Base-by-base conservation (phyloP, 2,113 vertebrate genomes). In the Burhinus bistriatus region DNA sequence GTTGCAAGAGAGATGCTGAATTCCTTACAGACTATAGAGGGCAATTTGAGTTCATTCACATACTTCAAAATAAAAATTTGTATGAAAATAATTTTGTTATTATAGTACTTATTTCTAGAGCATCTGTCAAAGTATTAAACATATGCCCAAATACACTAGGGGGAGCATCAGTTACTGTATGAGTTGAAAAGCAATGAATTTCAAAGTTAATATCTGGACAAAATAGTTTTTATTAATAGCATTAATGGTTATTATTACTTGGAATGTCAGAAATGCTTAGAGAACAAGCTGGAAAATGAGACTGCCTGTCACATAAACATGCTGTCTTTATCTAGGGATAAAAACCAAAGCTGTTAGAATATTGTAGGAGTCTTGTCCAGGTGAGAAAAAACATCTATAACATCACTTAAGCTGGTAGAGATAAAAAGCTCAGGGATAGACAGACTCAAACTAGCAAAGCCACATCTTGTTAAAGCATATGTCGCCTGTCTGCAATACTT, bases 391-490 rank as follows among this genome's bases (percentile, higher is more conserved):
- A 1, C n/a, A 79, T 45, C 65, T 86, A n/a, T 69, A 78, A 69
- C 29, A 55, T 83, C 49, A 65, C 52, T 57, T 94, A 82, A 89
- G 57, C 47, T 87, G 57, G 38, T 52, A 34, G 21, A 92, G 81
- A 93, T 70, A 87, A 89, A 95, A 87, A 94, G 36, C 90, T 97
- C 84, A 88, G 62, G 75, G 78, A 94, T 11, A 95, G 58, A 90
- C 54, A 82, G 77, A 87, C 58, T 90, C 57, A 85, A 95, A 90
- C 49, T 70, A 91, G 78, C 75, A 95, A 90, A 92, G 92, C 90
- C 83, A 76, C 94, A 96, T 95, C 91, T 92, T 96, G 91, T 76
- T 85, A 85, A 87, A 87, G 81, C 96, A 97, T 96, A 96, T 96
- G 94, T 68, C 2, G 0, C 66, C 86, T 66, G 87, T 95, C 94